phyloP scores from a whole-genome alignment of 2,888 invertebrate genomes.

The Napeogenes sylphis region DNA sequence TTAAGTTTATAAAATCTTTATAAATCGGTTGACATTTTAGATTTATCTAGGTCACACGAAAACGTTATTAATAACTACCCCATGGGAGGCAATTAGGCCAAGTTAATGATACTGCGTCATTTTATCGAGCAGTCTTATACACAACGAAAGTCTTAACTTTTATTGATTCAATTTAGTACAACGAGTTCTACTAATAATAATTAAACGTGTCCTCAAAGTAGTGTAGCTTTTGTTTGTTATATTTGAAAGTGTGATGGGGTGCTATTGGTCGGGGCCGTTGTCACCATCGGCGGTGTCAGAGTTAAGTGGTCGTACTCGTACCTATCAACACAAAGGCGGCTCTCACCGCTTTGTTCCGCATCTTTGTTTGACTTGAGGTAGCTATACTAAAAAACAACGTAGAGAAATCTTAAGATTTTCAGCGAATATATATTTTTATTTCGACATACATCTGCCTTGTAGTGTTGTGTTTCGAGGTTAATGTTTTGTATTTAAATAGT shows the following conservation, averaged over 20 bases:
- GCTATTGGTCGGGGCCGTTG: slow-evolving; percentile 36
- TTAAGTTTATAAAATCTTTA: background rate
- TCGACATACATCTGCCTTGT: background rate
- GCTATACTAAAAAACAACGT: slow-evolving; percentile 54
- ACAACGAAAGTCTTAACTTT: background rate
- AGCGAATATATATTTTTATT: background rate
- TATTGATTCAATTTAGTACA: background rate
- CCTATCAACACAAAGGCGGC: slow-evolving; percentile 67
- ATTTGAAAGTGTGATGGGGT: slow-evolving; percentile 19
- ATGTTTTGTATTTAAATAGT: slow-evolving; percentile 3
- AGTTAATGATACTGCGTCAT: slow-evolving; percentile 63
- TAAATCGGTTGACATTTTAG: slow-evolving; percentile 18
- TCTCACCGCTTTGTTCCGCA: slow-evolving; percentile 73
- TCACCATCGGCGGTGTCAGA: slow-evolving; percentile 58
- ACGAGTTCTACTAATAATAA: slow-evolving; percentile 8
- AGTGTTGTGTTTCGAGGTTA: slow-evolving; percentile 2
- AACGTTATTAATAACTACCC: slow-evolving; percentile 52
- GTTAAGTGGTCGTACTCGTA: slow-evolving; percentile 65
- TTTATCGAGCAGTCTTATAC: slow-evolving; percentile 28
- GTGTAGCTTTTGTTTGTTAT: slow-evolving; percentile 16
- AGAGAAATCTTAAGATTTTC: slow-evolving; percentile 16
- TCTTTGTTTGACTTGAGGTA: slow-evolving; percentile 70
- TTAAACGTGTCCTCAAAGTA: background rate
- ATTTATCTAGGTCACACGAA: slow-evolving; percentile 56
- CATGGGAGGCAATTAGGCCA: slow-evolving; percentile 67